Evolutionary conservation across 1,140 invertebrate genomes (phyloP), one percentile per base, ranked within the genome.

Genomic region (Rhopalosiphum maidis): DNA sequence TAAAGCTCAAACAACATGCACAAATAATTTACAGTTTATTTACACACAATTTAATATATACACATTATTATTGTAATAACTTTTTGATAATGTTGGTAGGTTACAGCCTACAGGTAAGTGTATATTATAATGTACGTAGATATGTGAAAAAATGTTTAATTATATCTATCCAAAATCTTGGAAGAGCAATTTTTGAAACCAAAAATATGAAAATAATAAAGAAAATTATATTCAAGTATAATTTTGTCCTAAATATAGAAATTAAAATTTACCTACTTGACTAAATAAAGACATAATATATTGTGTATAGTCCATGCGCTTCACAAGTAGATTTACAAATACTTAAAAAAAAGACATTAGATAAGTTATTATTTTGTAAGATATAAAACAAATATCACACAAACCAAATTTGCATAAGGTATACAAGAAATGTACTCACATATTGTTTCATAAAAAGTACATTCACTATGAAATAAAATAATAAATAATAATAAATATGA

Each of bases 361-460:
- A 4, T 41, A 41, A 41, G 41, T 41, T 41, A 41, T 3, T n/a
- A 68, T 68, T 68, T 68, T n/a, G 60, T 68, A 5, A 68, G 15
- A 5, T 68, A 68, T 18, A 68, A 68, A 68, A 18, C 48, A 18
- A 68, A 68, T n/a, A 15, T 18, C 30, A 77, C 60, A 15, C n/a
- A 77, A 30, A n/a, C 60, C 30, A 68, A 68, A 68, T 68, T 68
- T 68, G 30, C 4, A 30, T 68, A 4, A n/a, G 11, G 30, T 68
- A n/a, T 68, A 15, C 30, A 68, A 68, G 30, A 68, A n/a, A 68
- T 68, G 30, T 68, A 68, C 60, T 68, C n/a, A 77, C 60, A 77
- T 77, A 77, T 77, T 77, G 60, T 77, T 77, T 77, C 60, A 77
- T n/a, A 77, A 18, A n/a, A 77, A 77, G n/a, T n/a, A 77, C n/a